Evolutionary conservation across 2,113 vertebrate species (phyloP), one percentile per base, ranked within the genome.

Genomic region (Hyperoodon ampullatus): DNA sequence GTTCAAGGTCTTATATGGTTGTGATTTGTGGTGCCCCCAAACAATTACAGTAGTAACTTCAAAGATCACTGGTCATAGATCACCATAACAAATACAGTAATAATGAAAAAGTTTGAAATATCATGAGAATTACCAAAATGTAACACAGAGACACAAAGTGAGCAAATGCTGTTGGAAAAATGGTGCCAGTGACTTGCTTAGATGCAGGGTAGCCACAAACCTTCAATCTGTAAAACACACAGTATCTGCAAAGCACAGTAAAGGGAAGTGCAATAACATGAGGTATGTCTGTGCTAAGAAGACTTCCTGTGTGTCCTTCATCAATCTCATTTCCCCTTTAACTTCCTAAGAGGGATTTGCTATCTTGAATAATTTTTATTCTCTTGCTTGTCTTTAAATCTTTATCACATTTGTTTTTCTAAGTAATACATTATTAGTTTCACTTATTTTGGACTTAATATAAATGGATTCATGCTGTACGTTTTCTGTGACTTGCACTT

Each of bases 401-500:
- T 63, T 88, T 83, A 75, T 50, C 47, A 83, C 26, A 60, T 87
- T 91, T 83, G 28, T 87, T 71, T 87, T 60, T 82, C 21, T 83
- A 58, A 94, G 47, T 72, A 92, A 71, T 80, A 30, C 5, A n/a
- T 84, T 53, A 6, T 58, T 74, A 91, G 24, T 47, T 94, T 96
- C 88, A 35, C 61, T 93, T 87, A 42, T 35, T 89, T 96, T 96
- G 77, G 84, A 75, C 58, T 94, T 96, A 77, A 39, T 82, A 9
- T 82, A 44, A 68, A 42, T 92, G 26, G 21, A 19, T n/a, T 90
- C 86, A 11, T 88, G 53, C 53, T 85, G 0, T 77, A 19, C 33
- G 1, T 35, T n/a, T 44, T 83, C 60, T 50, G 7, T 72, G 26
- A 66, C 19, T 66, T 92, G 14, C 0, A n/a, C 83, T 92, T 92